Evolutionary conservation across 92 coral and sea anemone species (phyloP), one percentile per base, ranked within the genome.

Genomic region (Metridium senile): DNA sequence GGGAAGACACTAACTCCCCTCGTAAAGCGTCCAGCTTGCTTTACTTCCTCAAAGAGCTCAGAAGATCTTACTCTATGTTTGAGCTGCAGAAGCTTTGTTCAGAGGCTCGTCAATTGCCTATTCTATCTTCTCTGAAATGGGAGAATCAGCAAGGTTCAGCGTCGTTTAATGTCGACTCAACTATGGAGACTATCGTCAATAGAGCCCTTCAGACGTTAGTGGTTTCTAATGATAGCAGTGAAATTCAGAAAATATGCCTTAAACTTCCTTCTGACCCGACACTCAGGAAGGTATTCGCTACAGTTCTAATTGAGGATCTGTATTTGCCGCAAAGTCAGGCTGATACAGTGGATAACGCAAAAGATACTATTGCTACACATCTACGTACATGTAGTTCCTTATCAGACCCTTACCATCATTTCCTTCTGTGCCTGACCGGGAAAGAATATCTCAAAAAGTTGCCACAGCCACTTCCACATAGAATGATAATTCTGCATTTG

Each of bases 1-100:
- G 62, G 2, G 18, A 64, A 16, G 1, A 35, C 0, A 74, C 66
- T 2, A 71, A 56, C 0, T 29, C 59, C 17, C 63, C 76, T 30
- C 78, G 97, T 33, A 77, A 72, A 29, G 74, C 77, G 8, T 83
- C 83, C 46, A 66, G 69, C 31, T 58, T 76, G 28, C 64, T 85
- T 35, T 91, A 69, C 62, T 84, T 88, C 57, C 85, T 91, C 57
- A 89, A 86, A 80, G 90, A 88, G 66, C 79, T 91, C 39, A 84
- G 74, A 1, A 72, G 72, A 62, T 65, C 74, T 27, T 54, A 76
- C 62, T 66, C 88, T 21, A 58, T 88, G 26, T 74, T 69, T 72
- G 87, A 86, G 49, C 59, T 88, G 17, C 74, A 80, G 28, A 70
- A 72, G 22, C 71, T 81, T 45, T 81, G 86, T 45, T 68, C 49